A percentile compares a stretch with the other conserved stretches of the same genome.
Conservation (phyloP, 2,888 invertebrate species). For the Drosophila ustulata region DNA sequence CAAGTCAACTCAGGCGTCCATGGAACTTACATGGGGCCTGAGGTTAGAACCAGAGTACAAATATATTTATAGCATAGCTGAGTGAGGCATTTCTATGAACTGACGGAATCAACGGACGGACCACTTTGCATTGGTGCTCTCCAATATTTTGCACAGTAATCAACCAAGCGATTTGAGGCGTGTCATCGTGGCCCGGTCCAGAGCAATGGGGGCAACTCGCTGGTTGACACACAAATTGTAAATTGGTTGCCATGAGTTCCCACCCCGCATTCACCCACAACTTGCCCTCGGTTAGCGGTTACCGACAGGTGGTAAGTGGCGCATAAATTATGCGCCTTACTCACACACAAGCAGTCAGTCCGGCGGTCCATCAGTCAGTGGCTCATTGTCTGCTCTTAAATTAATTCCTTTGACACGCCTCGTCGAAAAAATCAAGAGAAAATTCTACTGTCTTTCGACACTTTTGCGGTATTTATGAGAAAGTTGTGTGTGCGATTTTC, state of each 20-base stretch:
- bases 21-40: neutral
- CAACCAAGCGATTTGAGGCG: constrained; percentile 35
- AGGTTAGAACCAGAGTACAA: constrained; percentile 4
- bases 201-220: constrained; percentile 11
- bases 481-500: constrained; percentile 24
- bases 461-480: constrained; percentile 44
- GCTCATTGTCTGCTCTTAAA: constrained; percentile 53
- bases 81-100: constrained; percentile 28
- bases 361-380: constrained; percentile 34
- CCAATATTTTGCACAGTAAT: constrained; percentile 33
- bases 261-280: neutral
- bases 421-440: constrained; percentile 28
- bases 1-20: constrained; percentile 19
- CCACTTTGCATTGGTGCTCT: constrained; percentile 31
- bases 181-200: constrained; percentile 5
- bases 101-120: constrained; percentile 12
- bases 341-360: constrained; percentile 19
- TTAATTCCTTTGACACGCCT: constrained; percentile 47
- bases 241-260: constrained; percentile 34
- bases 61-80: constrained; percentile 45
- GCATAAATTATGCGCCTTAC: constrained; percentile 52
- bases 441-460: constrained; percentile 41
- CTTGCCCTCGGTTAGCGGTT: constrained; percentile 26
- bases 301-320: constrained; percentile 54
- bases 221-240: constrained; percentile 57